Evolutionary conservation across 2,797 vertebrate species (phyloP), one percentile per base, ranked within the genome.

Genomic region (Halcyon smyrnensis): DNA sequence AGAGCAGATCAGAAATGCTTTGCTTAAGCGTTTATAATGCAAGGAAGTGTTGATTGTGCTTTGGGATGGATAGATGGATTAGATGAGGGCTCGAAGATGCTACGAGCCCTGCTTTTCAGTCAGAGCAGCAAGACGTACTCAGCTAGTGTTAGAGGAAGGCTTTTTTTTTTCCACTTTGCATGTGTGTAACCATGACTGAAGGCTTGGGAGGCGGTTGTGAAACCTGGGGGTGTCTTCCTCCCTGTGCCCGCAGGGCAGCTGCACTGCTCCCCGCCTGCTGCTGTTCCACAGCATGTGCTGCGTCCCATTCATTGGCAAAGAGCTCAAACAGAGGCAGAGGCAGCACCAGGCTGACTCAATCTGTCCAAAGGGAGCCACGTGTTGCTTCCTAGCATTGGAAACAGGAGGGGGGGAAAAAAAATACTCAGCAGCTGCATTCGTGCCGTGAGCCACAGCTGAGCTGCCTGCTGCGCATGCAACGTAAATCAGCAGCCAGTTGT

Each of bases 201-300:
- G 53, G 73, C 56, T 28, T 43, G 43, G 90, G 69, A 37, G 63
- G 45, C 14, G 9, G 30, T 3, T 82, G 54, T 48, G 62, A 36
- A 36, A 62, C 9, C 7, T 8, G 39, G 6, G 34, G 39, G 11
- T 11, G 9, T 39, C 64, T 6, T 21, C 28, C 6, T 8, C 9
- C 14, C 30, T 28, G 6, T 0, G 1, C 43, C 27, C 4, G 1
- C 7, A 0, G 20, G 65, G 74, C 88, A 94, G 92, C 82, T 89
- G 93, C 41, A 6, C 36, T 0, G 1, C 20, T 63, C 43, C n/a
- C 34, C 0, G 0, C 19, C 68, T 67, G 81, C 82, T 68, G 71
- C 81, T n/a, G 0, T 36, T 53, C 19, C 59, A 24, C 65, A 46
- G 56, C 83, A 19, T 0, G 2, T 48, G 78, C 17, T 8, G 18